Evolutionary conservation across 2,888 invertebrate species (phyloP).

Genomic region (Polyommatus iphigenia): DNA sequence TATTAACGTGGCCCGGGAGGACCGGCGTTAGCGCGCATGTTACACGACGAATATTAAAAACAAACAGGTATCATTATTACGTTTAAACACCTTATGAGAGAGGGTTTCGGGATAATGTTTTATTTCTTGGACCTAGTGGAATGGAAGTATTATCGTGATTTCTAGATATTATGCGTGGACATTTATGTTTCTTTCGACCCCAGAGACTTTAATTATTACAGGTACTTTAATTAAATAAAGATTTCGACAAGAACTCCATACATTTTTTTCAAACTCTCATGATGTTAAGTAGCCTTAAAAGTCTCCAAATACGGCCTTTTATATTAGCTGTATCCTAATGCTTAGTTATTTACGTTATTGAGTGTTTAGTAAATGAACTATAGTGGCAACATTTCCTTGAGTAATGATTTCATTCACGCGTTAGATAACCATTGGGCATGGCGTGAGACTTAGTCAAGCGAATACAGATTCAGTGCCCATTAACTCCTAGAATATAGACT

Average conservation of each 20-base stretch:
- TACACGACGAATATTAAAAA: constrained; percentile 43
- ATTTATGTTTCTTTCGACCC: too few relatives aligned
- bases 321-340: too few relatives aligned
- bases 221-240: too few relatives aligned
- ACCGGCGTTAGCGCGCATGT: constrained; percentile 57
- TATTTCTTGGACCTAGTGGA: background rate
- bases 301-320: too few relatives aligned
- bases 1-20: constrained; percentile 67
- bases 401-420: background rate
- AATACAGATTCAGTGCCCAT: background rate
- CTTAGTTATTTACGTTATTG: too few relatives aligned
- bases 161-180: too few relatives aligned
- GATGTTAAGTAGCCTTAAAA: too few relatives aligned
- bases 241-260: too few relatives aligned
- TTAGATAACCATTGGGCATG: background rate
- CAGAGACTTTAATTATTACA: too few relatives aligned
- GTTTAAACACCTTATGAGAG: background rate
- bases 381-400: background rate
- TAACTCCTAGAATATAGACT: background rate
- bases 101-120: background rate
- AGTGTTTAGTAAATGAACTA: background rate
- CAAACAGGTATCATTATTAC: constrained; percentile 37
- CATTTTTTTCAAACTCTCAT: too few relatives aligned
- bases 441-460: background rate
- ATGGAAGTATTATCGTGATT: background rate